phyloP scores from a whole-genome alignment of 2,797 vertebrate species.

The Sebastes diaconus region DNA sequence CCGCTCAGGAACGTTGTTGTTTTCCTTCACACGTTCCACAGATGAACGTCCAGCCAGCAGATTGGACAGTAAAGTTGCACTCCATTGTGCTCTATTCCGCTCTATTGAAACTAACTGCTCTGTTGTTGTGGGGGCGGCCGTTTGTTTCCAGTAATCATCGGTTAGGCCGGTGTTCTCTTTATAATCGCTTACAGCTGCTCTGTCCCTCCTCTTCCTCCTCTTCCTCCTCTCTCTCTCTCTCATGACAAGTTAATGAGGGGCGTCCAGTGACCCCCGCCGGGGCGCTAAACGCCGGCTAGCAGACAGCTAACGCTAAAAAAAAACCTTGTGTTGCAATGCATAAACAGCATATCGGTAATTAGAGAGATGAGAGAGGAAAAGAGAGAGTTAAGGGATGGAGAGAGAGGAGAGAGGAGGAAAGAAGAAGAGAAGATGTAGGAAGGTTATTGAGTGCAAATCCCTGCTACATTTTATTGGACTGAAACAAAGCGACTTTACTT shows the following conservation, averaged over 20 bases:
- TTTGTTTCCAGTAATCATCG: constrained; percentile 64
- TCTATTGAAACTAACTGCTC: background rate
- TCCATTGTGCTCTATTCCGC: background rate
- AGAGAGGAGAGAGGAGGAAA: background rate
- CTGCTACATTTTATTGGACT: too few species aligned
- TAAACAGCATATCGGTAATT: background rate
- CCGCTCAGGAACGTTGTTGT: background rate
- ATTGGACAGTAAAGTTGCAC: background rate
- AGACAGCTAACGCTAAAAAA: constrained; percentile 33
- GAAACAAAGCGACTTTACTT: too few species aligned
- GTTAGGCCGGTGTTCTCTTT: constrained; percentile 33
- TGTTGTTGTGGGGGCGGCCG: background rate
- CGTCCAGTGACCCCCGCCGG: constrained; percentile 4
- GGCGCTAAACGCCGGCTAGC: constrained; percentile 42
- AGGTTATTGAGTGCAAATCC: too few species aligned
- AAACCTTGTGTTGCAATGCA: background rate
- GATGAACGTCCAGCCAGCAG: background rate
- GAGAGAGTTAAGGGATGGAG: too few species aligned
- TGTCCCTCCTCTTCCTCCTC: constrained; percentile 40
- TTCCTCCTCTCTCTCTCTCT: constrained; percentile 25
- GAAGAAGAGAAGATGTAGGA: background rate
- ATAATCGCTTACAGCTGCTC: constrained; percentile 63
- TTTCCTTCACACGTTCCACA: background rate
- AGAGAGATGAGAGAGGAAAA: background rate
- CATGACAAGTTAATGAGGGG: constrained; percentile 69